Evolutionary conservation across 2,797 vertebrate genomes (phyloP).

Genomic region (Ctenopoma kingsleyae): DNA sequence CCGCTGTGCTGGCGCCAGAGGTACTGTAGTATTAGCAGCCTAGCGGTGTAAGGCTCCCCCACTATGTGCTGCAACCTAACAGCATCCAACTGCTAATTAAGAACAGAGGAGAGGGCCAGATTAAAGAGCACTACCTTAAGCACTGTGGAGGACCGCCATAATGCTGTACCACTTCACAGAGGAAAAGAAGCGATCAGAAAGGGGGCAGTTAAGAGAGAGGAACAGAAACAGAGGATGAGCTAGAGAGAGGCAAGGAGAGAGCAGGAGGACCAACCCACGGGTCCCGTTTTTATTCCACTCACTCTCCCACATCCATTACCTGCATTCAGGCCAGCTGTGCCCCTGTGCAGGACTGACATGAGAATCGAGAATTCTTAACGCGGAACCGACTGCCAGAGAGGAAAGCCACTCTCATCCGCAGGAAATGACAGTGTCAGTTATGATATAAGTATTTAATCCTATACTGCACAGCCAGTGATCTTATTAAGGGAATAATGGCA

Average conservation of each 20-base stretch:
- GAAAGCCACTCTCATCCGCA: slow-evolving; percentile 76
- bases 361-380: slow-evolving; percentile 78
- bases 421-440: slow-evolving; percentile 86
- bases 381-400: slow-evolving; percentile 79
- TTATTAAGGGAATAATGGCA: slow-evolving; percentile 90
- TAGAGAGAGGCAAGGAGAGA: slow-evolving; percentile 55
- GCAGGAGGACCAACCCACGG: slow-evolving; percentile 65
- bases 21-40: slow-evolving; percentile 52
- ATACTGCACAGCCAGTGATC: slow-evolving; percentile 87
- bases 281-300: slow-evolving; percentile 69
- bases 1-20: slow-evolving; percentile 48
- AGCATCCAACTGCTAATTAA: slow-evolving; percentile 74
- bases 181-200: slow-evolving; percentile 57
- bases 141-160: slow-evolving; percentile 61
- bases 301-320: slow-evolving; percentile 80
- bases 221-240: slow-evolving; percentile 51
- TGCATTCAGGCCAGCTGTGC: slow-evolving; percentile 53
- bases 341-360: slow-evolving; percentile 62
- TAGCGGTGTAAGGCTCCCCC: slow-evolving; percentile 35
- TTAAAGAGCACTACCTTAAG: slow-evolving; percentile 75
- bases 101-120: slow-evolving; percentile 69
- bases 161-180: slow-evolving; percentile 64
- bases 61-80: slow-evolving; percentile 46
- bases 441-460: slow-evolving; percentile 89
- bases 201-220: slow-evolving; percentile 55